Percentiles rank a stretch among this genome's conserved stretches.
Conservation (phyloP, 2,888 invertebrate species). For the Amphipoea oculea region DNA sequence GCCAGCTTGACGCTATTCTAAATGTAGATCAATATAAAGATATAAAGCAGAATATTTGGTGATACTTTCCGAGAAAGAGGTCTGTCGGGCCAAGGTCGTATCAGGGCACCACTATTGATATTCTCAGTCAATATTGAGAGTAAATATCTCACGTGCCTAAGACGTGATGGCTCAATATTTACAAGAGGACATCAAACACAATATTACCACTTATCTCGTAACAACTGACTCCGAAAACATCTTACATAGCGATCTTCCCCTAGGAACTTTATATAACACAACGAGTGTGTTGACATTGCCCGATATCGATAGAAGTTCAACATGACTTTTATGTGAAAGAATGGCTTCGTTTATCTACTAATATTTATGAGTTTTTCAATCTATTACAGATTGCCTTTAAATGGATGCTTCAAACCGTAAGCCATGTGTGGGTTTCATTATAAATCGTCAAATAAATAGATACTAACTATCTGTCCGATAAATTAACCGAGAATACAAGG, state of each 20-base stretch:
- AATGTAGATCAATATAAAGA: conserved; percentile 37
- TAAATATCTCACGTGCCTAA: conserved; percentile 88
- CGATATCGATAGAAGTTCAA: conserved; percentile 81
- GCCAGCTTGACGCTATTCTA: conserved; percentile 4
- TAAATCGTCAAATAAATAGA: conserved; percentile 69
- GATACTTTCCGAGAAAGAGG: conserved; percentile 75
- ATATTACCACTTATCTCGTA: conserved; percentile 89
- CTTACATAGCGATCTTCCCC: conserved; percentile 81
- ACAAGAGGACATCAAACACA: conserved; percentile 86
- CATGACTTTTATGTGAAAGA: conserved; percentile 78
- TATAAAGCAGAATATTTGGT: conserved; percentile 55
- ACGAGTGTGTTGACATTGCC: conserved; percentile 78
- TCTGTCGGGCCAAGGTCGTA: conserved; percentile 82
- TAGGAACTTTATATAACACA: conserved; percentile 75
- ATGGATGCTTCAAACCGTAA: conserved; percentile 72
- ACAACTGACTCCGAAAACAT: conserved; percentile 84
- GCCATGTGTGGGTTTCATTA: conserved; percentile 73
- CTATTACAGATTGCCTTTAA: conserved; percentile 77
- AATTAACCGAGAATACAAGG: conserved; percentile 45
- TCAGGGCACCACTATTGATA: conserved; percentile 84
- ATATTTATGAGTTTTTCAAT: conserved; percentile 80
- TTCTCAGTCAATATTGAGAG: conserved; percentile 86
- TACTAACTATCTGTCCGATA: conserved; percentile 53
- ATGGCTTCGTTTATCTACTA: conserved; percentile 77
- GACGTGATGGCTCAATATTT: conserved; percentile 85